Percentiles rank a stretch among this genome's conserved stretches.
phyloP scores from a whole-genome alignment of 2,888 invertebrate species.

The Lasioglossum morio region DNA sequence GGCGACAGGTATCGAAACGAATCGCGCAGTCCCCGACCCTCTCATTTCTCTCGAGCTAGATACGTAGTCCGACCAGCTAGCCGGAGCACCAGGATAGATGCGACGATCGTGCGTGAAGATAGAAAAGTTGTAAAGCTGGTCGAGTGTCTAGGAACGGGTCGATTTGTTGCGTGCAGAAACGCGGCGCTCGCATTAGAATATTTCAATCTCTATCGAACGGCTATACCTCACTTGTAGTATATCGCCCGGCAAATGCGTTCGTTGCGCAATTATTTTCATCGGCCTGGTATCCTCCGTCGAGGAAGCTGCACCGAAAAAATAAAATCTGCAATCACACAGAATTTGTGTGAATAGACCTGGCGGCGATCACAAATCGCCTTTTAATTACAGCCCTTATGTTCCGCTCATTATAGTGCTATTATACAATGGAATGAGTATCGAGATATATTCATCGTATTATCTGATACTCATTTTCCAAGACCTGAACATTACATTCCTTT shows the following conservation, averaged over 20 bases:
- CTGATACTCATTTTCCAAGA: no score
- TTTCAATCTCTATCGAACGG: slow-evolving; percentile 54
- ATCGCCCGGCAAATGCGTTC: slow-evolving; percentile 35
- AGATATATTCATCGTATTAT: no score
- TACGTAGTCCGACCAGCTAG: slow-evolving; percentile 38
- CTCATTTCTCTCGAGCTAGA: slow-evolving; percentile 46
- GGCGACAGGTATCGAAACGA: slow-evolving; percentile 48
- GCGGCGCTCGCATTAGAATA: slow-evolving; percentile 53
- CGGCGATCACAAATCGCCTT: no score
- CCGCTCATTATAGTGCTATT: no score
- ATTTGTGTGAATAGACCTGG: no score
- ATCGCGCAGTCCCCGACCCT: slow-evolving; percentile 35
- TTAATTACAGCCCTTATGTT: no score
- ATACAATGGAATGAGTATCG: no score
- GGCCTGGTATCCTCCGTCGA: background rate
- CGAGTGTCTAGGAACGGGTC: slow-evolving; percentile 42
- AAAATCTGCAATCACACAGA: no score
- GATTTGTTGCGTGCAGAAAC: slow-evolving; percentile 60
- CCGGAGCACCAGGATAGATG: slow-evolving; percentile 52
- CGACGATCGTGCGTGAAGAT: slow-evolving; percentile 72
- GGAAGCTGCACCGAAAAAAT: background rate
- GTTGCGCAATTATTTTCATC: slow-evolving; percentile 36
- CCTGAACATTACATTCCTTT: no score
- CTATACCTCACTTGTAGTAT: slow-evolving; percentile 31
- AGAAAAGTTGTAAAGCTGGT: slow-evolving; percentile 65